These are phyloP conservation scores for Podabrus alpinus DNA, from an alignment of 2,888 invertebrate genomes.

Conservation along the genomic window DNA sequence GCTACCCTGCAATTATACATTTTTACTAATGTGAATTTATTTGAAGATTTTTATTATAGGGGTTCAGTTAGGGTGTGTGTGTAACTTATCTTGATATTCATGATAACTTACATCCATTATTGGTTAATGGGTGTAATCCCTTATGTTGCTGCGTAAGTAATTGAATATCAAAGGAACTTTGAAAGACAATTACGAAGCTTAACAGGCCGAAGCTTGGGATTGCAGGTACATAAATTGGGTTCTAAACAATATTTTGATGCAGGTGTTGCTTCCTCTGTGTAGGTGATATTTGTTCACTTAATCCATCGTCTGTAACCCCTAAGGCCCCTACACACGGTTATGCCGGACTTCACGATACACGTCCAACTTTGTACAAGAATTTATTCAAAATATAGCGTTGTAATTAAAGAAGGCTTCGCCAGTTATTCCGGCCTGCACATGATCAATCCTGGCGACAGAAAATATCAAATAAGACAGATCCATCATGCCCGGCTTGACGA, in stretches of 20 bases:
- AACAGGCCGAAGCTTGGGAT: background rate
- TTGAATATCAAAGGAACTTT: background rate
- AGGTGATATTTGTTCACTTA: background rate
- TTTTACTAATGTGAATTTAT: conserved; percentile 1
- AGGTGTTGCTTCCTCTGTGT: background rate
- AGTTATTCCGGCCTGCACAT: no score
- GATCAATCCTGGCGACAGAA: no score
- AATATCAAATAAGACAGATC: no score
- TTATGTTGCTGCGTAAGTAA: background rate
- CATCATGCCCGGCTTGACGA: no score
- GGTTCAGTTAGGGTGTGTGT: background rate
- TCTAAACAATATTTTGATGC: background rate
- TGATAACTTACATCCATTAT: background rate
- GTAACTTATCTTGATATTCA: background rate
- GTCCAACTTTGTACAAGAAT: no score
- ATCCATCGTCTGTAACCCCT: no score
- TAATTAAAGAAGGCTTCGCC: no score
- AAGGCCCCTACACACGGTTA: no score
- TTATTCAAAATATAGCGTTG: no score
- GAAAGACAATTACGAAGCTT: background rate
- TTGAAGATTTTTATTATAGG: background rate
- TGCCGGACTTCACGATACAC: no score
- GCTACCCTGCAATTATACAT: conserved; percentile 8
- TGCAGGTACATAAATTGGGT: background rate
- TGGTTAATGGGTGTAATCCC: background rate